These are phyloP conservation scores for Hermatobates lingyangjiaoensis DNA, from an alignment of 1,140 invertebrate genomes.

Conservation along the genomic window DNA sequence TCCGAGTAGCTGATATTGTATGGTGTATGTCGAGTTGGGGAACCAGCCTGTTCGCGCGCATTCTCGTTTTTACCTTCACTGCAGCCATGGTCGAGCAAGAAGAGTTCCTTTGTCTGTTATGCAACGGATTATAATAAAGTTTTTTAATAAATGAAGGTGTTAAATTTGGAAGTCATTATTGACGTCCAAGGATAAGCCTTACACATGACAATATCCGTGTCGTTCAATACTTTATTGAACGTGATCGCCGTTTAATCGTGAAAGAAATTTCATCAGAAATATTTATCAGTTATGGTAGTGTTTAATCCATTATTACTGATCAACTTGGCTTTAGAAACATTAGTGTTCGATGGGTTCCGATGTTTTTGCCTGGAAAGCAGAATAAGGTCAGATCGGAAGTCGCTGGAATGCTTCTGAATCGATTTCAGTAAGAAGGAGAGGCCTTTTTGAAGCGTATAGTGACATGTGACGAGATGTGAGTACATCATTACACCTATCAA, in stretches of 20 bases:
- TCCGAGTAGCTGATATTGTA: too few relatives aligned
- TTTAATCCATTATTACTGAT: not conserved
- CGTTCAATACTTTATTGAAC: too few relatives aligned
- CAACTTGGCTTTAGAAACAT: constrained; percentile 4
- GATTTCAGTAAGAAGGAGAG: constrained; percentile 15
- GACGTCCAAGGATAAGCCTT: constrained; percentile 1
- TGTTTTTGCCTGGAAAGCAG: not conserved
- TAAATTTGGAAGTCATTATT: constrained; percentile 4
- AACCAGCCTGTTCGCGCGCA: too few relatives aligned
- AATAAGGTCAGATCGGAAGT: constrained; percentile 4
- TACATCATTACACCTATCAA: too few relatives aligned
- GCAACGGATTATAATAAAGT: too few relatives aligned
- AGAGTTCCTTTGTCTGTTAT: too few relatives aligned
- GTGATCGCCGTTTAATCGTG: not conserved
- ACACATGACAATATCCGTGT: constrained; percentile 7
- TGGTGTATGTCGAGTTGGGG: too few relatives aligned
- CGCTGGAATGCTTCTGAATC: constrained; percentile 2
- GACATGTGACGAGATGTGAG: too few relatives aligned
- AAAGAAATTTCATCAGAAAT: not conserved
- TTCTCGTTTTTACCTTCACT: too few relatives aligned
- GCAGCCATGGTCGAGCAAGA: too few relatives aligned
- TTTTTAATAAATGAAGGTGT: too few relatives aligned
- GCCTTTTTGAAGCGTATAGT: constrained; percentile 23
- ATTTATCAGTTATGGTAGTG: not conserved
- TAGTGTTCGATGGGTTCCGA: constrained; percentile 4